A percentile compares a stretch with the other conserved stretches of the same genome.
phyloP scores from a whole-genome alignment of 2,797 vertebrate species.

The Characodon lateralis region DNA sequence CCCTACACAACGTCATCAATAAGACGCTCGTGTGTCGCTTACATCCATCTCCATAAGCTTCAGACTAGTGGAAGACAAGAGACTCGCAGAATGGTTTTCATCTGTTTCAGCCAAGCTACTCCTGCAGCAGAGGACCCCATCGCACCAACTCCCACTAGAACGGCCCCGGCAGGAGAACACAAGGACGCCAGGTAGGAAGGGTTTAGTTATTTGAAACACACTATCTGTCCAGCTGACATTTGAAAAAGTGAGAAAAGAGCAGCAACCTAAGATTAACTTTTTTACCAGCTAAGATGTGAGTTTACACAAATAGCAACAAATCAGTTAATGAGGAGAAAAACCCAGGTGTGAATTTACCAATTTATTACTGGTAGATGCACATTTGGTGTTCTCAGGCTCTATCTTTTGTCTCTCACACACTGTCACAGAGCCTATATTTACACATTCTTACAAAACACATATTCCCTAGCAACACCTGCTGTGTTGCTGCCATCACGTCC shows the following conservation, averaged over 20 bases:
- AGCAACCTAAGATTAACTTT: constrained; percentile 27
- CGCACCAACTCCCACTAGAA: constrained; percentile 52
- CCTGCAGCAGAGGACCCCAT: constrained; percentile 44
- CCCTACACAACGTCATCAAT: constrained; percentile 57
- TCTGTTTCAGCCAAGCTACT: constrained; percentile 50
- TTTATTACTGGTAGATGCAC: background rate
- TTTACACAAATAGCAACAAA: background rate
- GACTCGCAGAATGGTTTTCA: constrained; percentile 49
- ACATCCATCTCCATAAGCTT: constrained; percentile 52
- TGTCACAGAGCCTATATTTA: background rate
- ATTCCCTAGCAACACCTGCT: constrained; percentile 47
- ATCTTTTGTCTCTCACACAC: background rate
- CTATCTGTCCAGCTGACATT: constrained; percentile 52
- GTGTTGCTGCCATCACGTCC: constrained; percentile 12
- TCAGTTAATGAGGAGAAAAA: background rate
- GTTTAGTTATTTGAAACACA: constrained; percentile 31
- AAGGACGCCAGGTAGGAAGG: background rate
- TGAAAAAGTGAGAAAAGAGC: constrained; percentile 43
- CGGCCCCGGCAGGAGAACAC: constrained; percentile 5
- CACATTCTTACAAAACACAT: constrained; percentile 32
- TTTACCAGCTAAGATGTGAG: background rate
- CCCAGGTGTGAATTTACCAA: background rate
- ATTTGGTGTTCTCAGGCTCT: background rate
- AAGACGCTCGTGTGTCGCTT: constrained; percentile 54
- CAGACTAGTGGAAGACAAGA: constrained; percentile 55